These are phyloP conservation scores for Lutjanus argentimaculatus DNA, from an alignment of 2,797 vertebrate genomes.

Conservation along the genomic window DNA sequence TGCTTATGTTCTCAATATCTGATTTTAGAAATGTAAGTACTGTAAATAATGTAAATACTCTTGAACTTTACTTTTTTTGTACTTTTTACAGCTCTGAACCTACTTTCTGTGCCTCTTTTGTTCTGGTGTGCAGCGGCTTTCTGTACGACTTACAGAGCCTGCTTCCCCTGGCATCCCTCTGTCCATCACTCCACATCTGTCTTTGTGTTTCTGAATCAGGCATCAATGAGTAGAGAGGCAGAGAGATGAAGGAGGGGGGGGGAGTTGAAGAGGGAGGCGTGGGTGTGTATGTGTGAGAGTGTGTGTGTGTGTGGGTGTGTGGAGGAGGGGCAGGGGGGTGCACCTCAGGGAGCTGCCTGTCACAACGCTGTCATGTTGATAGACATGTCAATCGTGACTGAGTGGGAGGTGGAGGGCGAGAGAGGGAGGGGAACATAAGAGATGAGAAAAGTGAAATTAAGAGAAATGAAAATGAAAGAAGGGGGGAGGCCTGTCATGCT, in stretches of 20 bases:
- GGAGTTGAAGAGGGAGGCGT: conserved; percentile 12
- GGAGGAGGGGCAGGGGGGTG: background rate
- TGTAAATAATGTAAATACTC: background rate
- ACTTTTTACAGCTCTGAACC: background rate
- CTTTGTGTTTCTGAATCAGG: conserved; percentile 53
- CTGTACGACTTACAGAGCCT: conserved; percentile 7
- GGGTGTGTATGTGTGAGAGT: background rate
- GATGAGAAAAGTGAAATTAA: conserved; percentile 52
- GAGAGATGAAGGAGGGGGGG: conserved; percentile 41
- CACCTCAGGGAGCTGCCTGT: conserved; percentile 74
- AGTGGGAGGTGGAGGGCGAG: conserved; percentile 44
- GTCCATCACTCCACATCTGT: conserved; percentile 49
- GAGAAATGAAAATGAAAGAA: conserved; percentile 32
- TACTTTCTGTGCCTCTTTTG: conserved; percentile 12
- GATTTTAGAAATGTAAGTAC: background rate
- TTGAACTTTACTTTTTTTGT: conserved; percentile 1
- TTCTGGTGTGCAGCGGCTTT: background rate
- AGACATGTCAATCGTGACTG: conserved; percentile 78
- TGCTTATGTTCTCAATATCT: background rate
- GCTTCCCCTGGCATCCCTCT: conserved; percentile 18
- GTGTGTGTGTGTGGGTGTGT: conserved; percentile 36
- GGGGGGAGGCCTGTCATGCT: background rate
- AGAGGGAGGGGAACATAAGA: conserved; percentile 31
- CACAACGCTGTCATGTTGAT: conserved; percentile 73
- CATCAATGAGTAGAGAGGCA: conserved; percentile 51